phyloP scores from a whole-genome alignment of 2,113 vertebrate genomes.

The Mirza zaza region DNA sequence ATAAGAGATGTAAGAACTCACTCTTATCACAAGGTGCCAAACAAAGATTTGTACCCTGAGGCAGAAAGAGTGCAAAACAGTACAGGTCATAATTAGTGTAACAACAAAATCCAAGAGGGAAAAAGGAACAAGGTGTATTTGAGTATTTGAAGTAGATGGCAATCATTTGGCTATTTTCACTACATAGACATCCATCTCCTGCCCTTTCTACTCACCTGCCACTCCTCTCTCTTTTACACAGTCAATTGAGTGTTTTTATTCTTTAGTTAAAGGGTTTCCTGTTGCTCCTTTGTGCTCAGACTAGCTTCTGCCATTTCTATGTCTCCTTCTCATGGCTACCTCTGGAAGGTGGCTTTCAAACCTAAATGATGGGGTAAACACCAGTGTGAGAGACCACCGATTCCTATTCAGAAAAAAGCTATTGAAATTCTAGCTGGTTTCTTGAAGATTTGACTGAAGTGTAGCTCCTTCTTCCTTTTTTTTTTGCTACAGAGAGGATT shows the following conservation, averaged over 20 bases:
- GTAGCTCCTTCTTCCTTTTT: background rate
- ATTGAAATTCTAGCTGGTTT: conserved; percentile 69
- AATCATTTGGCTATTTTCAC: background rate
- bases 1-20: background rate
- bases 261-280: conserved; percentile 73
- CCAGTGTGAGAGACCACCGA: conserved; percentile 65
- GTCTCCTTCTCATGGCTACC: conserved; percentile 61
- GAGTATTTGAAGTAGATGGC: background rate
- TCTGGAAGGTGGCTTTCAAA: conserved; percentile 73
- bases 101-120: background rate
- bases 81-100: background rate
- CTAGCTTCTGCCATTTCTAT: conserved; percentile 60
- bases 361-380: conserved; percentile 69
- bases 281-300: conserved; percentile 71
- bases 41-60: background rate
- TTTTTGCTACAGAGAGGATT: background rate
- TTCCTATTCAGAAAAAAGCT: conserved; percentile 69
- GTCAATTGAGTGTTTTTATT: conserved; percentile 73
- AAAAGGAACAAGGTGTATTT: background rate
- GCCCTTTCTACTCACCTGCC: conserved; percentile 70
- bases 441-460: conserved; percentile 70
- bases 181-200: conserved; percentile 43
- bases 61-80: fast-evolving
- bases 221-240: conserved; percentile 71
- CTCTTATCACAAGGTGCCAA: background rate